These are phyloP conservation scores for Dicentrarchus labrax DNA, from an alignment of 2,113 vertebrate species.

Conservation along the genomic window DNA sequence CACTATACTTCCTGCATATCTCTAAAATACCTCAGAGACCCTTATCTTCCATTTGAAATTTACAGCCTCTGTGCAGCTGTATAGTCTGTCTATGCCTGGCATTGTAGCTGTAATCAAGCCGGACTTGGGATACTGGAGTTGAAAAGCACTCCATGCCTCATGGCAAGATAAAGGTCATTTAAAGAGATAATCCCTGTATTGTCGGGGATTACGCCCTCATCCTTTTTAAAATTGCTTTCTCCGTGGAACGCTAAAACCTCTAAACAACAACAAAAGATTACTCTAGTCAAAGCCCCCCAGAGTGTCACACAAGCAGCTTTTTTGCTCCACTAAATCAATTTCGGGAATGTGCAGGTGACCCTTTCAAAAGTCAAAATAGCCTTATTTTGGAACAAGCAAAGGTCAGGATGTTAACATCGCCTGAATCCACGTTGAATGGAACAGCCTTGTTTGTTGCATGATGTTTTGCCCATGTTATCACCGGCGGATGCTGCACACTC, in stretches of 20 bases:
- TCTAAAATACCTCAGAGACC: conserved; percentile 25
- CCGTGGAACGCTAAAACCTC: conserved; percentile 76
- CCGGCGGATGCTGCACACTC: background rate
- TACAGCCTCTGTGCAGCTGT: conserved; percentile 34
- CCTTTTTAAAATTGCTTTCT: conserved; percentile 84
- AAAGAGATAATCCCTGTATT: conserved; percentile 83
- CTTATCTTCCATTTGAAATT: conserved; percentile 48
- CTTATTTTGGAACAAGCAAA: conserved; percentile 19
- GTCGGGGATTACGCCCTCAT: conserved; percentile 81
- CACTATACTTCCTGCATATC: conserved; percentile 8
- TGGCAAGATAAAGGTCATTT: conserved; percentile 83
- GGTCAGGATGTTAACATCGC: conserved; percentile 25
- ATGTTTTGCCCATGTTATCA: conserved; percentile 17
- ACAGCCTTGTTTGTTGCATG: background rate
- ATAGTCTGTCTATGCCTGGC: conserved; percentile 36
- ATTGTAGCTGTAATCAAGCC: conserved; percentile 73
- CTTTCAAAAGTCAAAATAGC: conserved; percentile 60
- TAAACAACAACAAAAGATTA: conserved; percentile 83
- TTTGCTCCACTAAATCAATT: conserved; percentile 51
- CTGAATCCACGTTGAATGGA: background rate
- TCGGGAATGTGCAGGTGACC: conserved; percentile 55
- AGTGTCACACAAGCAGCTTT: conserved; percentile 64
- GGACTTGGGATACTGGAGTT: conserved; percentile 65
- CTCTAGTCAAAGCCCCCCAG: conserved; percentile 49
- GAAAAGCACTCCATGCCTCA: conserved; percentile 75